Percentiles rank a stretch among this genome's conserved stretches.
phyloP scores from a whole-genome alignment of 2,888 invertebrate species.

The Pomacea canaliculata region DNA sequence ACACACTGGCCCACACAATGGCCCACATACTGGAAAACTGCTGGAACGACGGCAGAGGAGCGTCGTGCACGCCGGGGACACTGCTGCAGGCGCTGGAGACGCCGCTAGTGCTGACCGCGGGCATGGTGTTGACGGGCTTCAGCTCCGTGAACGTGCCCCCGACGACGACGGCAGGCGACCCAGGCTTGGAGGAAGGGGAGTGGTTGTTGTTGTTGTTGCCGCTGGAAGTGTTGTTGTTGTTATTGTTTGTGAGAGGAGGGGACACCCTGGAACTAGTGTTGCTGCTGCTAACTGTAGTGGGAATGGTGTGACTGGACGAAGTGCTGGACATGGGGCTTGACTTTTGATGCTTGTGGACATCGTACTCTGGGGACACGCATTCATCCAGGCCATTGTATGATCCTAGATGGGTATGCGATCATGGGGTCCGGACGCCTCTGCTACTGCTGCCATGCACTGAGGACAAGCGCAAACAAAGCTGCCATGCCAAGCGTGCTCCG shows the following conservation, averaged over 20 bases:
- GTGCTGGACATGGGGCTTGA: slow-evolving; percentile 1
- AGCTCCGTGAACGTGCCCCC: slow-evolving; percentile 36
- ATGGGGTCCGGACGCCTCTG: slow-evolving; percentile 1
- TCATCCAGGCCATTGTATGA: slow-evolving; percentile 6
- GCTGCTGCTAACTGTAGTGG: not conserved
- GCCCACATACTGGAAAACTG: slow-evolving; percentile 37
- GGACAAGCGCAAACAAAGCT: slow-evolving; percentile 1
- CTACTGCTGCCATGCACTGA: slow-evolving; percentile 17
- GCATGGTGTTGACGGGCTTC: slow-evolving; percentile 33
- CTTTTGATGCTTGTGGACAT: not conserved
- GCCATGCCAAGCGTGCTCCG: slow-evolving; percentile 15
- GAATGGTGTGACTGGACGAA: not conserved
- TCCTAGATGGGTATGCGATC: too few species aligned
- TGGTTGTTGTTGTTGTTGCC: slow-evolving; percentile 31
- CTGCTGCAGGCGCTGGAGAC: not conserved
- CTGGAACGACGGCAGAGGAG: slow-evolving; percentile 35
- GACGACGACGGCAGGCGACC: slow-evolving; percentile 20
- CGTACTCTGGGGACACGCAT: slow-evolving; percentile 8
- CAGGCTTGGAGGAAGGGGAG: slow-evolving; percentile 30
- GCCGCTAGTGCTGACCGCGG: not conserved
- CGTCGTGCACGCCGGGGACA: slow-evolving; percentile 17
- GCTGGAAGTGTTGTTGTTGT: slow-evolving; percentile 17
- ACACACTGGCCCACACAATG: not conserved
- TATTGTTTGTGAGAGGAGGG: slow-evolving; percentile 21
- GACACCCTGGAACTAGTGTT: not conserved